Base-by-base conservation (phyloP, 2,888 invertebrate genomes). In the Amphipoea oculea region DNA sequence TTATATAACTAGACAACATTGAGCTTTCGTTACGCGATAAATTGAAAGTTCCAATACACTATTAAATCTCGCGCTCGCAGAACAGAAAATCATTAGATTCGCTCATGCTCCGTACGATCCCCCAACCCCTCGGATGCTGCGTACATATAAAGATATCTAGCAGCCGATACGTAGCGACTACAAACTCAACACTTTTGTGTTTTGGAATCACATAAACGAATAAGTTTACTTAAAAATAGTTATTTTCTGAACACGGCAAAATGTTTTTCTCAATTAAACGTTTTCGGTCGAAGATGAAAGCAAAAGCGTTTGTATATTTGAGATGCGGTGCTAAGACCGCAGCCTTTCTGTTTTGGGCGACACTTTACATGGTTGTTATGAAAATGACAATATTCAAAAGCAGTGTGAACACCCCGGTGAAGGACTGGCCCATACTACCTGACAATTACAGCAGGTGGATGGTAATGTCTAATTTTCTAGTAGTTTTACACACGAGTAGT, bases 371-470 rank as follows among this genome's bases (percentile, higher is more conserved):
- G 92, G 88, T 96, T 63, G 96, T 96, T 79, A 96, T 97, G 96
- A 97, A 95, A 91, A 92, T 97, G 93, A 97, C 97, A 7, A 92
- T 97, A 89, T 96, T 97, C 94, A 97, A 96, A 90, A 95, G 93
- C 93, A 94, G 89, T 87, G 92, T 86, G 70, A 94, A 89, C 85
- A 86, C 93, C 20, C 93, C 94, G 74, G 93, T 92, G 86, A 95
- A 95, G 89, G 95, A 96, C 65, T 96, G 95, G 95, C 91, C 95
- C 78, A 89, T 91, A 86, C 91, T 91, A 93, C 95, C 96, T 95
- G 96, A 97, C 92, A 96, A 96, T 92, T 95, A 96, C 92, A 95
- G 95, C 81, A 95, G 95, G 91, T 96, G 96, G 96, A 94, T 95
- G 95, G 96, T 96, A 95, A 94, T 88, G 85, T 88, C 63, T 36